Conservation (phyloP, 2,888 invertebrate genomes). For the Chymomyza procnemis region DNA sequence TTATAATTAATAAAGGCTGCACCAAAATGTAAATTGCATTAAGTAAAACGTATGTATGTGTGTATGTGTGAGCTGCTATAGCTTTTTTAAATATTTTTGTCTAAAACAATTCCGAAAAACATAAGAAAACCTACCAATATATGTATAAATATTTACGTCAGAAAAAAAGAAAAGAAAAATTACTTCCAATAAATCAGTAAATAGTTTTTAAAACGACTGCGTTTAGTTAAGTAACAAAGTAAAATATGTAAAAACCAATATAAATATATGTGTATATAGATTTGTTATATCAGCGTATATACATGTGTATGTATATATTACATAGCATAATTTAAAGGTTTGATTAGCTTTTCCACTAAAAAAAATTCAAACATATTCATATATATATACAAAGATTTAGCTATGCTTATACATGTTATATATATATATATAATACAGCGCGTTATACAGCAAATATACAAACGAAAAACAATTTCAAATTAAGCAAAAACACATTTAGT, state of each 20-base stretch:
- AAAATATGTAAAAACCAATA: conserved; percentile 18
- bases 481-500: not conserved
- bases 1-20: not conserved
- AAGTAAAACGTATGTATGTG: not conserved
- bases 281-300: not conserved
- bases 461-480: not conserved
- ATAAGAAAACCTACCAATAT: too few relatives aligned
- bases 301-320: conserved; percentile 17
- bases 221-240: conserved; percentile 33
- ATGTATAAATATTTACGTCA: not conserved
- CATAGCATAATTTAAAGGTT: conserved; percentile 15
- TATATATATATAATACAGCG: conserved; percentile 12
- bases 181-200: conserved; percentile 62
- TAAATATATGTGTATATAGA: conserved; percentile 7
- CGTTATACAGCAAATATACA: not conserved
- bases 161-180: conserved; percentile 24
- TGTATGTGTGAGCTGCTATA: not conserved
- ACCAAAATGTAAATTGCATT: not conserved
- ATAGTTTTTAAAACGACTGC: conserved; percentile 62
- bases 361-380: not conserved
- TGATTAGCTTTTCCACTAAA: not conserved
- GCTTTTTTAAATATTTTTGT: too few relatives aligned
- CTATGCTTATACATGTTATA: conserved; percentile 23
- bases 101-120: too few relatives aligned
- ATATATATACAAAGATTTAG: conserved; percentile 10